phyloP scores from a whole-genome alignment of 2,797 vertebrate species.

The Eutrigla gurnardus region DNA sequence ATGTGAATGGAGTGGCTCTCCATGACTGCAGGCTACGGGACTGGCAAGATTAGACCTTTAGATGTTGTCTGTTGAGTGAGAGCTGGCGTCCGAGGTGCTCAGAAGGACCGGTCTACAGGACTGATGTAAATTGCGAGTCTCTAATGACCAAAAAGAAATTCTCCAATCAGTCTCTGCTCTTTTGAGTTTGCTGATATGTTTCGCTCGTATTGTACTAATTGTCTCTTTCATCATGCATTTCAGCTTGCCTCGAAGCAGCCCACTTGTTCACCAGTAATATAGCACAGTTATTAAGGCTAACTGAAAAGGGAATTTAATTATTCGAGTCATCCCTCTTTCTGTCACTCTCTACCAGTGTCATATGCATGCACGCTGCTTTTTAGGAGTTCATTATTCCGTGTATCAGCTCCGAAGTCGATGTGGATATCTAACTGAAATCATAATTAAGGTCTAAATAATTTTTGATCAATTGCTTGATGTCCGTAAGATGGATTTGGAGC shows the following conservation, averaged over 20 bases:
- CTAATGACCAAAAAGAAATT: slow-evolving; percentile 77
- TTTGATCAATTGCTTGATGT: slow-evolving; percentile 9
- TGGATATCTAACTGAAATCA: slow-evolving; percentile 24
- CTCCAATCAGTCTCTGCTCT: slow-evolving; percentile 67
- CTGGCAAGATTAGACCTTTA: slow-evolving; percentile 80
- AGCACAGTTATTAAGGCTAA: slow-evolving; percentile 41
- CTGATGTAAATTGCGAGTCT: slow-evolving; percentile 79
- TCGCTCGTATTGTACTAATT: slow-evolving; percentile 75
- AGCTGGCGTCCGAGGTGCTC: slow-evolving; percentile 61
- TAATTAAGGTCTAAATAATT: slow-evolving; percentile 17
- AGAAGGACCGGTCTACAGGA: slow-evolving; percentile 62
- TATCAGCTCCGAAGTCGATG: slow-evolving; percentile 7
- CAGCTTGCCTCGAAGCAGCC: slow-evolving; percentile 47
- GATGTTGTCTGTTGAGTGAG: slow-evolving; percentile 71
- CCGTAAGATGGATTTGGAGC: slow-evolving; percentile 17
- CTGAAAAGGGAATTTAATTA: slow-evolving; percentile 49
- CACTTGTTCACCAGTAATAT: slow-evolving; percentile 46
- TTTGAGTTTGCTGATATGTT: slow-evolving; percentile 67
- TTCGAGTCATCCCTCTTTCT: slow-evolving; percentile 35
- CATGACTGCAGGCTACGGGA: slow-evolving; percentile 66
- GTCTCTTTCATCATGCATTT: slow-evolving; percentile 68
- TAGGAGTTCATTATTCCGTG: slow-evolving; percentile 16
- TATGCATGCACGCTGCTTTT: neutral
- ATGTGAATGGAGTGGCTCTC: slow-evolving; percentile 71
- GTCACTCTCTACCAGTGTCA: slow-evolving; percentile 18